These are phyloP conservation scores for Brassicogethes aeneus DNA, from an alignment of 2,888 invertebrate genomes.

Conservation along the genomic window DNA sequence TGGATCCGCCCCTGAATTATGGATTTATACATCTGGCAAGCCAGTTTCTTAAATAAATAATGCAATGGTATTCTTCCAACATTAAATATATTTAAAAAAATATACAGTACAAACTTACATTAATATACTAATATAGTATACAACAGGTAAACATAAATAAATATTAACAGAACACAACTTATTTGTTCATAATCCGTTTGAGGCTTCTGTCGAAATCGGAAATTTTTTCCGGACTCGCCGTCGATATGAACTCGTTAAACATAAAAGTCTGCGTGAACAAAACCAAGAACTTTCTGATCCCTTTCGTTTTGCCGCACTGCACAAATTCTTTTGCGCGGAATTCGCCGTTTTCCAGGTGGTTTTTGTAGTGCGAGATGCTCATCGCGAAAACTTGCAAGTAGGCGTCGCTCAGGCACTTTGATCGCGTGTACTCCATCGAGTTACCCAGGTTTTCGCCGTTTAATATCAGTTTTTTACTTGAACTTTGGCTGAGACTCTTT, in stretches of 20 bases:
- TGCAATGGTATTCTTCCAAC: too few species aligned
- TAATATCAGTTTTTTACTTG: constrained; percentile 17
- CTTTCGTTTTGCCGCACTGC: constrained; percentile 52
- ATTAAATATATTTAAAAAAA: not conserved
- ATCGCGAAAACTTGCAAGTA: constrained; percentile 72
- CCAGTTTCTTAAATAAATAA: too few species aligned
- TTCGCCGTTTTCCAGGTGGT: constrained; percentile 44
- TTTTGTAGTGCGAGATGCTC: constrained; percentile 59
- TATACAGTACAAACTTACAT: not conserved
- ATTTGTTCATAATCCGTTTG: too few species aligned
- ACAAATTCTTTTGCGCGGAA: constrained; percentile 56
- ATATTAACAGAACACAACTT: not conserved
- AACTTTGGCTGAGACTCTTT: constrained; percentile 45
- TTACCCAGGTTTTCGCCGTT: constrained; percentile 15
- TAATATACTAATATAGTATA: not conserved
- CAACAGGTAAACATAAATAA: not conserved
- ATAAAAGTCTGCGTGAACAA: constrained; percentile 85
- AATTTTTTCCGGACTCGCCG: constrained; percentile 16
- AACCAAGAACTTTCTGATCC: constrained; percentile 64
- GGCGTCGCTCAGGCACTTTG: constrained; percentile 69
- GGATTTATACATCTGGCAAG: too few species aligned
- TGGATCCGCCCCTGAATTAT: too few species aligned
- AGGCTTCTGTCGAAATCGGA: not conserved
- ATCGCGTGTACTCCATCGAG: constrained; percentile 48
- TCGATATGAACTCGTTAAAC: constrained; percentile 67